Evolutionary conservation across 1,140 invertebrate genomes (phyloP), one percentile per base, ranked within the genome.

Genomic region (Antheraea pernyi): DNA sequence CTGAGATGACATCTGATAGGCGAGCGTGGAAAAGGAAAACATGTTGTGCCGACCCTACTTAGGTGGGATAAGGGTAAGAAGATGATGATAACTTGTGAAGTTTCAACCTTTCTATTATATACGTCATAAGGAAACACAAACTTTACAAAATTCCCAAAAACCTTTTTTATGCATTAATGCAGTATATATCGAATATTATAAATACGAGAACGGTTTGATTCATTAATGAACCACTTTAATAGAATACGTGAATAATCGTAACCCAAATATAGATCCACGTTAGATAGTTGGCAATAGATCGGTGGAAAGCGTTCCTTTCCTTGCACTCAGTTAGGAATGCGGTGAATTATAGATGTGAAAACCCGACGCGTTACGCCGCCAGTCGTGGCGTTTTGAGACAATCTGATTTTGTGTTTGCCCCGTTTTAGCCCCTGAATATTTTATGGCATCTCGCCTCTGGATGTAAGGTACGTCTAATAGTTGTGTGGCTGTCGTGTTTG

Each of bases 371-470:
- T 79, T 79, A 82, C 76, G 65, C 78, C 76, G 83, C 83, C 85
- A 81, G 76, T 86, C 84, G 85, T 88, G 88, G 88, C 88, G 89
- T 91, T 89, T 88, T 85, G 86, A 88, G 89, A 91, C 89, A 91
- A 91, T 90, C 87, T 90, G 88, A 91, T 91, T 89, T 90, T 80
- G 86, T 85, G 86, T 90, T 84, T 86, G 85, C 85, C 81, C 84
- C 89, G 85, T 89, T 90, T 90, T 88, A 78, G 83, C 70, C 74
- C 67, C 65, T 91, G 89, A 91, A 91, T 91, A 70, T 87, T 91
- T 91, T 88, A 91, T 89, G 79, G 84, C 77, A 82, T 81, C 81
- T 73, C 77, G 81, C 78, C 82, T 81, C 67, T 70, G 79, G 75
- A 82, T 82, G 74, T 59, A 39, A n/a, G 46, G 59, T 58, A n/a